Evolutionary conservation across 2,113 vertebrate species (phyloP).

Genomic region (Pollimyrus isidori): DNA sequence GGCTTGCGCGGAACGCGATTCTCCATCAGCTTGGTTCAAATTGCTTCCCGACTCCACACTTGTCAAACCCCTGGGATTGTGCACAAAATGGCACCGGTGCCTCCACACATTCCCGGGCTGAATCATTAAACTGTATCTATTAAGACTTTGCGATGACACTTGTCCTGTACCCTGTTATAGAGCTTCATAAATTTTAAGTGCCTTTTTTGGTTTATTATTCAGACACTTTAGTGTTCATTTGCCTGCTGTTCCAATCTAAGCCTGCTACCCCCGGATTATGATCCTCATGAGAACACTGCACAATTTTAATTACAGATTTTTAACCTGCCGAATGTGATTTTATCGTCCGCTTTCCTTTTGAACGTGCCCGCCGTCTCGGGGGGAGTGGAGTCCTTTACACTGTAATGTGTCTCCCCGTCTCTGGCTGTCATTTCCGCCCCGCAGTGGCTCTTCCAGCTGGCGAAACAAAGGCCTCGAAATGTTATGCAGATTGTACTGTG

Average conservation of each 20-base stretch:
- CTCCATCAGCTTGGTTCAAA: not conserved
- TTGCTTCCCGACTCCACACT: not conserved
- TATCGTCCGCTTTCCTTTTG: conserved; percentile 40
- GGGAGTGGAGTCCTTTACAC: conserved; percentile 30
- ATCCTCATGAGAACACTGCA: conserved; percentile 38
- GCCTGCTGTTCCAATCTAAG: conserved; percentile 35
- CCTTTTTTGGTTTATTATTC: conserved; percentile 34
- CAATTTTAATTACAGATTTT: conserved; percentile 56
- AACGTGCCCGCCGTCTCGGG: conserved; percentile 13
- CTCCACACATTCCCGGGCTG: conserved; percentile 25
- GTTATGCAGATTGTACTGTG: conserved; percentile 52
- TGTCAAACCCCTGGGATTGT: conserved; percentile 18
- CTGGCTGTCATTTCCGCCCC: conserved; percentile 28
- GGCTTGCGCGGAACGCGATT: not conserved
- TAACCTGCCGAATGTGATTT: conserved; percentile 52
- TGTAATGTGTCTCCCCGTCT: conserved; percentile 21
- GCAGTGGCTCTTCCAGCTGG: conserved; percentile 29
- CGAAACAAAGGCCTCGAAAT: conserved; percentile 48
- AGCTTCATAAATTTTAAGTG: conserved; percentile 49
- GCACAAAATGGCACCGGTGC: conserved; percentile 39
- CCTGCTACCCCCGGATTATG: conserved; percentile 48
- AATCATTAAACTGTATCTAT: conserved; percentile 40
- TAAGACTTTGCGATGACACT: conserved; percentile 38
- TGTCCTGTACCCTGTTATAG: conserved; percentile 43
- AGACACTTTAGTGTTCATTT: conserved; percentile 41